Conservation (phyloP, 1,140 invertebrate species). For the Diachasma alloeum region DNA sequence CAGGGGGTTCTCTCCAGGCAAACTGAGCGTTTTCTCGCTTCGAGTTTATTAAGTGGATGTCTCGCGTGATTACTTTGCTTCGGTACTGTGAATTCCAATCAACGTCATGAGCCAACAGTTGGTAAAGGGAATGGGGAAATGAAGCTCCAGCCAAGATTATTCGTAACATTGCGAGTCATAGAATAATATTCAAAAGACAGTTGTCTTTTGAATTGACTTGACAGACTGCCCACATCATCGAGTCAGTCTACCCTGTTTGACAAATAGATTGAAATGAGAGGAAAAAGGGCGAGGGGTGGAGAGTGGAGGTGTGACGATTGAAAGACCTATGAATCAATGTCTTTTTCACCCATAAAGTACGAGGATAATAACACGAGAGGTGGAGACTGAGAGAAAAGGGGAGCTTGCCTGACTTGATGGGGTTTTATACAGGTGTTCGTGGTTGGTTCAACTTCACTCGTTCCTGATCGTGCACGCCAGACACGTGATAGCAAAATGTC, state of each 20-base stretch:
- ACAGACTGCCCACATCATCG: background rate
- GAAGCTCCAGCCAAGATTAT: background rate
- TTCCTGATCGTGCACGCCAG: slow-evolving; percentile 9
- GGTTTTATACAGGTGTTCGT: slow-evolving; percentile 32
- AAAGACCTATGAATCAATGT: slow-evolving; percentile 41
- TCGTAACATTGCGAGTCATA: background rate
- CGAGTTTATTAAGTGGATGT: slow-evolving; percentile 25
- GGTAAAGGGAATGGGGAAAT: background rate
- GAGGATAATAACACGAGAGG: background rate
- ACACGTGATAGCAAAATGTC: slow-evolving; percentile 30
- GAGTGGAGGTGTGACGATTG: background rate
- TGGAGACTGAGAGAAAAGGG: background rate
- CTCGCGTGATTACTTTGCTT: slow-evolving; percentile 19
- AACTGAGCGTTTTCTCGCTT: slow-evolving; percentile 11
- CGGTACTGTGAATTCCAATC: slow-evolving; percentile 21
- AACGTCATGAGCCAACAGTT: slow-evolving; percentile 18
- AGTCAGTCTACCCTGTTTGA: background rate
- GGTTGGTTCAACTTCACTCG: slow-evolving; percentile 26
- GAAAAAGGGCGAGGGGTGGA: background rate
- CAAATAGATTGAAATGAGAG: slow-evolving; percentile 17
- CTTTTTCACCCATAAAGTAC: slow-evolving; percentile 5
- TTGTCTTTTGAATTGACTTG: background rate
- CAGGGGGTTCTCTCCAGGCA: background rate
- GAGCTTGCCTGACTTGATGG: slow-evolving; percentile 8
- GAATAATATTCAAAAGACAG: background rate